Base-by-base conservation (phyloP, 2,113 vertebrate species). In the Gymnarchus niloticus region DNA sequence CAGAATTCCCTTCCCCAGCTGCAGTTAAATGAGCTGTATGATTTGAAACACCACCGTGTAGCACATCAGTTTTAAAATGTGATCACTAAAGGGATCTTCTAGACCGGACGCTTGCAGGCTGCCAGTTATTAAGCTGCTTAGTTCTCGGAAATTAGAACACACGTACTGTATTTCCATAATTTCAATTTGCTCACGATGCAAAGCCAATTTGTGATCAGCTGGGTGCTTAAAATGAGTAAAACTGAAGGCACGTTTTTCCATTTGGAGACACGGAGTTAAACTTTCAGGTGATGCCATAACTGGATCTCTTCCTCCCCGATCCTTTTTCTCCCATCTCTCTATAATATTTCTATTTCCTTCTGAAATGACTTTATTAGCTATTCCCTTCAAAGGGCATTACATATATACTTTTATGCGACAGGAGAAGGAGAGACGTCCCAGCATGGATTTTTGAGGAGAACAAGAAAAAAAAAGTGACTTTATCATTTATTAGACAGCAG, bases 161-260 rank as follows among this genome's bases (percentile, higher is more conserved):
- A 51, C 9, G 77, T 6, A 14, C 8, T 44, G 9, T 51, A 81
- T 81, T 81, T 81, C 44, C 77, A 81, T 81, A 81, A 81, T 81
- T 81, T 25, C 65, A 81, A 81, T 81, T 81, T 81, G 25, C 10
- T 81, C 10, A 46, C 46, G 77, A 81, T 81, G 48, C 77, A 81
- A 81, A 81, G 77, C 48, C 44, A 81, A 25, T 81, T 81, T 81
- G 77, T 81, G 77, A 51, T 81, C 77, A 81, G 77, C 49, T 48
- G 77, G 77, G 77, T 81, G 77, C 77, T 80, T 49, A 12, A 49
- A 80, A 80, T 46, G 76, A 80, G 41, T 49, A 49, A 80, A n/a
- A n/a, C 23, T 19, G 21, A 80, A 49, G 4, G 23, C 44, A 9
- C n/a, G n/a, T 80, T 44, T 81, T 81, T 51, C 10, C 12, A 81